A percentile compares a stretch with the other conserved stretches of the same genome.
These are phyloP conservation scores for Pseudorasbora parva DNA, from an alignment of 2,113 vertebrate species.

Conservation along the genomic window DNA sequence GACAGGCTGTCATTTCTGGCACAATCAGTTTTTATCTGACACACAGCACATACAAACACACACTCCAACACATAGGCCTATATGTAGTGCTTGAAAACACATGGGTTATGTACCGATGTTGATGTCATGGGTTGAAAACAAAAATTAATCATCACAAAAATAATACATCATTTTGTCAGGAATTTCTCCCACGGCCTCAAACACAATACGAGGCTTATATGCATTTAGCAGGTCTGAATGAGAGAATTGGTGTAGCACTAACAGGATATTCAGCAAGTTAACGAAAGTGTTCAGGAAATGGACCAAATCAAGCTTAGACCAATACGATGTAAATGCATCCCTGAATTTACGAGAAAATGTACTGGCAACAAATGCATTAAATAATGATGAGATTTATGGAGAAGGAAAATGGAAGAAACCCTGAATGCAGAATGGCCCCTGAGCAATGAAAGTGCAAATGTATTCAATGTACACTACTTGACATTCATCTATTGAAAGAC, in stretches of 20 bases:
- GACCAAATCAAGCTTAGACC: slow-evolving; percentile 23
- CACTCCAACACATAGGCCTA: neutral
- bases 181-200: slow-evolving; percentile 26
- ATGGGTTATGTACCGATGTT: neutral
- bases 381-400: slow-evolving; percentile 48
- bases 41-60: slow-evolving; percentile 1
- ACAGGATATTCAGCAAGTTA: slow-evolving; percentile 19
- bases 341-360: slow-evolving; percentile 23
- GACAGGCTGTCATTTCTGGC: slow-evolving; percentile 47
- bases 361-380: slow-evolving; percentile 43
- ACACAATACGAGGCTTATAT: slow-evolving; percentile 13
- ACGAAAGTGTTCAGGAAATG: slow-evolving; percentile 9
- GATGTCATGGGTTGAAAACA: neutral
- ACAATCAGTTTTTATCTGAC: slow-evolving; percentile 6
- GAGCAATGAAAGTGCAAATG: slow-evolving; percentile 47
- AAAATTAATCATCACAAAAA: slow-evolving; percentile 19
- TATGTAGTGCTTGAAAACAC: neutral
- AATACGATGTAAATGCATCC: slow-evolving; percentile 30
- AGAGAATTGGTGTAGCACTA: slow-evolving; percentile 27
- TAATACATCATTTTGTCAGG: neutral
- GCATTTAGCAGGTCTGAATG: slow-evolving; percentile 36
- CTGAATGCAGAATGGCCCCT: slow-evolving; percentile 41
- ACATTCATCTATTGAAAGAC: slow-evolving; percentile 49
- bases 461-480: slow-evolving; percentile 48
- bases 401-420: slow-evolving; percentile 31